A percentile compares a stretch with the other conserved stretches of the same genome.
These are phyloP conservation scores for Amia ocellicauda DNA, from an alignment of 2,113 vertebrate genomes.

Conservation along the genomic window DNA sequence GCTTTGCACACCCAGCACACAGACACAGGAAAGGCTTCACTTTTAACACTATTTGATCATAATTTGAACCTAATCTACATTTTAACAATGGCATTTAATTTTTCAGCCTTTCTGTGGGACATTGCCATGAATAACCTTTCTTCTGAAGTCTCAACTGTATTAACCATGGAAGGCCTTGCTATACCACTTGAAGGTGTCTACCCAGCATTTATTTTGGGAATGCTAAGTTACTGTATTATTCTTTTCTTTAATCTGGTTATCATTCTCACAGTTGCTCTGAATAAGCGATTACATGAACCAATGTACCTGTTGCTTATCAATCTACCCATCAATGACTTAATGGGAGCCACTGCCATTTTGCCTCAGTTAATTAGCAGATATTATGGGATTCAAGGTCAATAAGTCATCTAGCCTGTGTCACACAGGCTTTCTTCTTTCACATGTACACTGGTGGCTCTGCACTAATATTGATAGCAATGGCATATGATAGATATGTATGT, in stretches of 20 bases:
- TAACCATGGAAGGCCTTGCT: constrained; percentile 20
- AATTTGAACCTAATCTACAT: too few relatives aligned
- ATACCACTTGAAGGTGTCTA: constrained; percentile 6
- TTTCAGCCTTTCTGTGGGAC: too few relatives aligned
- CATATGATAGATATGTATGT: constrained; percentile 29
- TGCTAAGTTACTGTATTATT: constrained; percentile 15
- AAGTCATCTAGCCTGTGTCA: not conserved
- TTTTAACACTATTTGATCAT: too few relatives aligned
- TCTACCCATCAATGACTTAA: constrained; percentile 24
- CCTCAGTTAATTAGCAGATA: constrained; percentile 17
- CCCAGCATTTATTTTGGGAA: constrained; percentile 4
- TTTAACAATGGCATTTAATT: too few relatives aligned
- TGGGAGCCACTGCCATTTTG: constrained; percentile 15
- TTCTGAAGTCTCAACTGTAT: not conserved
- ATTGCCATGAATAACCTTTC: not conserved
- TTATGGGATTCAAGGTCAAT: constrained; percentile 17
- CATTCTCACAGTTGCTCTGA: constrained; percentile 16
- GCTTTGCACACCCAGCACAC: too few relatives aligned
- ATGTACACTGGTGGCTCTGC: constrained; percentile 20
- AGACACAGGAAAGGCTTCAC: too few relatives aligned
- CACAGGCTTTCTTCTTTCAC: constrained; percentile 21
- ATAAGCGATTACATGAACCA: constrained; percentile 20
- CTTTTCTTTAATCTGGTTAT: constrained; percentile 21
- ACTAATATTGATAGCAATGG: constrained; percentile 30
- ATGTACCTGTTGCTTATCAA: constrained; percentile 24